A percentile compares a stretch with the other conserved stretches of the same genome.
Evolutionary conservation across 2,888 invertebrate genomes (phyloP).

Genomic region (Gnatocerus cornutus): DNA sequence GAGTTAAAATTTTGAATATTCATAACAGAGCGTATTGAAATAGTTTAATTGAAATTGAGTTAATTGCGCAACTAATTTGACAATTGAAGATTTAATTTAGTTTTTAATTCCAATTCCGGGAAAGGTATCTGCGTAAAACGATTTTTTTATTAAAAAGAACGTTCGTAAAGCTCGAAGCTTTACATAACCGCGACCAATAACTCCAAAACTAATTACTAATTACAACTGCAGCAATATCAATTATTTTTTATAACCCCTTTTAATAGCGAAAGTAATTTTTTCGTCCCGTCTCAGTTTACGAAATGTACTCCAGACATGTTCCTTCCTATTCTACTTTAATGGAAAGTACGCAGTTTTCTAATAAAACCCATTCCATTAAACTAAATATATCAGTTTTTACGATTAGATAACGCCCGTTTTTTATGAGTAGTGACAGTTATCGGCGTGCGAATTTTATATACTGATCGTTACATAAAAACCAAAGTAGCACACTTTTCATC

Average conservation of each 20-base stretch:
- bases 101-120: no score
- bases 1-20: no score
- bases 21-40: no score
- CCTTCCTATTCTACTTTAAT: slow-evolving; percentile 1
- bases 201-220: slow-evolving; percentile 1
- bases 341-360: slow-evolving; percentile 24
- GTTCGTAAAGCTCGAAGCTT: no score
- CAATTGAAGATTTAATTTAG: no score
- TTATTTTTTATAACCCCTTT: slow-evolving; percentile 31
- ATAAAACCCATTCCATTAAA: slow-evolving; percentile 13
- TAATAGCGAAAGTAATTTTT: slow-evolving; percentile 35
- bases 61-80: no score
- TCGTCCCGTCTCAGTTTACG: slow-evolving; percentile 12
- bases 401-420: slow-evolving; percentile 8
- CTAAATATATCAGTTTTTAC: slow-evolving; percentile 3
- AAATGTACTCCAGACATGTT: slow-evolving; percentile 19
- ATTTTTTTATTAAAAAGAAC: no score
- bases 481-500: slow-evolving; percentile 2
- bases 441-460: slow-evolving; percentile 4
- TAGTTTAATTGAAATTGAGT: no score
- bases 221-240: slow-evolving; percentile 28
- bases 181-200: no score
- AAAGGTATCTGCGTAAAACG: no score
- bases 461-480: slow-evolving; percentile 12
- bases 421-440: slow-evolving; percentile 7